Evolutionary conservation across 2,888 invertebrate species (phyloP).

Genomic region (Amblyjoppa proteus): DNA sequence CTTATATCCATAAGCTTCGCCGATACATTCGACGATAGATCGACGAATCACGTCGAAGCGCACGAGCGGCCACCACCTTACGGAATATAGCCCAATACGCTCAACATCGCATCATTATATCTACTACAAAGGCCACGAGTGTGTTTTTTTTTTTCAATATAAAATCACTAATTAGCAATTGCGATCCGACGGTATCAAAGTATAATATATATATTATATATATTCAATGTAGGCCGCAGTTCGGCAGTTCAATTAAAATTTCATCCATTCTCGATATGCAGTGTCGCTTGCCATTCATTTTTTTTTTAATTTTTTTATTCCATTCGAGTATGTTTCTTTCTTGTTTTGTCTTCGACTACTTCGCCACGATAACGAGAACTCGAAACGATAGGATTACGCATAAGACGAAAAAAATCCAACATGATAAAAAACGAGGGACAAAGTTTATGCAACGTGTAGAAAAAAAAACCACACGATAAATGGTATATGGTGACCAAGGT

Average conservation of each 20-base stretch:
- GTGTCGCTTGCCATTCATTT: slow-evolving; percentile 23
- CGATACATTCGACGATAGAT: slow-evolving; percentile 3
- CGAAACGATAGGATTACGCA: slow-evolving; percentile 22
- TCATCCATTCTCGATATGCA: slow-evolving; percentile 16
- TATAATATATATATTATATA: slow-evolving; percentile 69
- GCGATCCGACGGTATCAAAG: slow-evolving; percentile 70
- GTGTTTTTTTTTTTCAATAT: slow-evolving; percentile 77
- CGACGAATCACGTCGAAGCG: slow-evolving; percentile 15
- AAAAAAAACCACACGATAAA: slow-evolving; percentile 34
- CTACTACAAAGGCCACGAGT: slow-evolving; percentile 82
- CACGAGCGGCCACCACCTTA: slow-evolving; percentile 56
- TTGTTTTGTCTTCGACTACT: not conserved
- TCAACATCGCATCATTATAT: slow-evolving; percentile 42
- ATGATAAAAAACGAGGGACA: slow-evolving; percentile 37
- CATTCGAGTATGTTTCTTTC: slow-evolving; percentile 31
- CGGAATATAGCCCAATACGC: slow-evolving; percentile 45
- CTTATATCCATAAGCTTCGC: slow-evolving; percentile 29
- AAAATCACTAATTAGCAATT: slow-evolving; percentile 81
- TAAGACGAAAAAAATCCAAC: slow-evolving; percentile 11
- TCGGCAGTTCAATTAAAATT: slow-evolving; percentile 62
- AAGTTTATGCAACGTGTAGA: slow-evolving; percentile 11
- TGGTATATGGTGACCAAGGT: slow-evolving; percentile 15
- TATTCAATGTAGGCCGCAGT: slow-evolving; percentile 56
- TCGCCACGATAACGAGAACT: slow-evolving; percentile 6
- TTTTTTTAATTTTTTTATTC: slow-evolving; percentile 7